Evolutionary conservation across 2,888 invertebrate genomes (phyloP).

Genomic region (Cheilosia soror): DNA sequence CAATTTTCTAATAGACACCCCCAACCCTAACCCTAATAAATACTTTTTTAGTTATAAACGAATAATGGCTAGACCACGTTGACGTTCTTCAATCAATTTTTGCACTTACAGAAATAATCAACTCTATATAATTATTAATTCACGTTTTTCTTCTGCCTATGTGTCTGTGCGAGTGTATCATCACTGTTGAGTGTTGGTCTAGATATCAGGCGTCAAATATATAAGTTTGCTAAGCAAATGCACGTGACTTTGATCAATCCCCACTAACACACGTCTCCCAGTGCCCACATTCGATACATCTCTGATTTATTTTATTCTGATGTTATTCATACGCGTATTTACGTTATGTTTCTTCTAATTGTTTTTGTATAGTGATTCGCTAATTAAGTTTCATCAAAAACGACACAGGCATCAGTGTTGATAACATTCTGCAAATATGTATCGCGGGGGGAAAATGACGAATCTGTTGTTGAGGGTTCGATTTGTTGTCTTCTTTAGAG

Average conservation of each 20-base stretch:
- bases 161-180: not conserved
- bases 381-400: constrained; percentile 61
- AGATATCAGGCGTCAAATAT: constrained; percentile 11
- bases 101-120: not conserved
- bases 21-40: not conserved
- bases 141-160: not conserved
- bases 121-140: constrained; percentile 8
- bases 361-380: constrained; percentile 36
- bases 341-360: constrained; percentile 18
- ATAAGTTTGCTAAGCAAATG: constrained; percentile 44
- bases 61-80: constrained; percentile 14
- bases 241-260: constrained; percentile 61
- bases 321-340: not conserved
- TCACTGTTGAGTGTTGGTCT: not conserved
- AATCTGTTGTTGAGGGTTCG: constrained; percentile 11
- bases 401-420: constrained; percentile 8
- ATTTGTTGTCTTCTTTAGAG: not conserved
- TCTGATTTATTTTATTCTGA: constrained; percentile 36
- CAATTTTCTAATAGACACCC: not conserved
- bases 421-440: constrained; percentile 12
- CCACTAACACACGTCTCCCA: not conserved
- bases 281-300: constrained; percentile 6
- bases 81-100: constrained; percentile 12
- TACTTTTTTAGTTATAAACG: not conserved
- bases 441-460: not conserved